phyloP scores from a whole-genome alignment of 2,888 invertebrate species.

The Agrotis clavis region DNA sequence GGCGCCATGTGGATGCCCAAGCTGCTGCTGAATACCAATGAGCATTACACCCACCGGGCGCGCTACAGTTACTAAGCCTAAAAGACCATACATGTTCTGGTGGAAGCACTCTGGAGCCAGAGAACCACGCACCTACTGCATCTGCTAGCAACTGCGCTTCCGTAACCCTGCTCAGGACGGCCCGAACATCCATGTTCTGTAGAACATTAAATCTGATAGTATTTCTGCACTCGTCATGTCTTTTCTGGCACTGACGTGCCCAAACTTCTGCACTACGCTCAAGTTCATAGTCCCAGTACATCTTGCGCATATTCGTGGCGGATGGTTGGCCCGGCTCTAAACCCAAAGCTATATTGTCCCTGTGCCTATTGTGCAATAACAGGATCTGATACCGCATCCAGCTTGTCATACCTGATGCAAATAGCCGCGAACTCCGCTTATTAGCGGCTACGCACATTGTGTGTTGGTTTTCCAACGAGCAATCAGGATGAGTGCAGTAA shows the following conservation, averaged over 20 bases:
- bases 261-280: conserved; percentile 87
- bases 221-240: conserved; percentile 88
- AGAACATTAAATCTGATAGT: conserved; percentile 85
- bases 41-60: conserved; percentile 84
- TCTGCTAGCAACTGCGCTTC: conserved; percentile 87
- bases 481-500: conserved; percentile 86
- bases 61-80: conserved; percentile 82
- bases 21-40: conserved; percentile 87
- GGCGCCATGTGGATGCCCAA: conserved; percentile 87
- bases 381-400: conserved; percentile 88
- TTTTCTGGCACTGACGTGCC: conserved; percentile 88
- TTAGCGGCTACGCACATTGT: conserved; percentile 82
- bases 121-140: conserved; percentile 87
- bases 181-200: conserved; percentile 88
- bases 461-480: conserved; percentile 85
- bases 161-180: conserved; percentile 81
- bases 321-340: conserved; percentile 87
- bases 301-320: conserved; percentile 88
- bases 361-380: conserved; percentile 85
- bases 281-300: conserved; percentile 89
- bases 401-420: conserved; percentile 85
- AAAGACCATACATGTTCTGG: conserved; percentile 85
- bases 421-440: conserved; percentile 82
- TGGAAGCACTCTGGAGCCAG: conserved; percentile 82
- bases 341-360: conserved; percentile 88